Conservation (phyloP, 2,888 invertebrate species). For the Phalera bucephala region DNA sequence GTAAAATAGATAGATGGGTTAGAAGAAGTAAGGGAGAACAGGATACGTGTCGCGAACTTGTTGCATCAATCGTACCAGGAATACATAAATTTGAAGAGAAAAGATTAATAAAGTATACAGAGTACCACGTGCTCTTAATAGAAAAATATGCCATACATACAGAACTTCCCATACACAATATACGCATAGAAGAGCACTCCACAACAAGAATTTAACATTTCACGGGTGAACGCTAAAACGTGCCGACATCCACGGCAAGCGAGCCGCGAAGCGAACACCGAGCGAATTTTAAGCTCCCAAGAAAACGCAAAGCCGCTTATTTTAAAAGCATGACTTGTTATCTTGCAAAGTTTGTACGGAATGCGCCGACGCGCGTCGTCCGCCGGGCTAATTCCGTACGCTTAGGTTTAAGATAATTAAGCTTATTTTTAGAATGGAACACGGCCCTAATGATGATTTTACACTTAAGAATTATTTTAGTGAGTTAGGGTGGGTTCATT, state of each 20-base stretch:
- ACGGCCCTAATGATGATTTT: slow-evolving; percentile 27
- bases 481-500: slow-evolving; percentile 6
- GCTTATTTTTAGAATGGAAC: slow-evolving; percentile 36
- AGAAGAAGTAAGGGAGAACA: no score
- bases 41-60: no score
- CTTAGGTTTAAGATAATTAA: slow-evolving; percentile 33
- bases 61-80: no score
- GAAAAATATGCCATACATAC: no score
- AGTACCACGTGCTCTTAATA: no score
- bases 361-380: slow-evolving; percentile 5
- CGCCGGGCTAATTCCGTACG: slow-evolving; percentile 21
- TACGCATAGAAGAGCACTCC: no score
- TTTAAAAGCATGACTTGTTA: slow-evolving; percentile 59
- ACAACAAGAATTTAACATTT: slow-evolving; percentile 5
- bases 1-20: no score
- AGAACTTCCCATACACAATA: no score
- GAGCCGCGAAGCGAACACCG: slow-evolving; percentile 2
- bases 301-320: slow-evolving; percentile 61
- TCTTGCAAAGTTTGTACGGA: slow-evolving; percentile 19
- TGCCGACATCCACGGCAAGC: slow-evolving; percentile 19
- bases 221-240: slow-evolving; percentile 28
- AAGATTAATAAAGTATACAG: no score
- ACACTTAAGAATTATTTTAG: slow-evolving; percentile 18
- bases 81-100: no score
- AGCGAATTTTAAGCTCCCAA: slow-evolving; percentile 28